phyloP scores from a whole-genome alignment of 2,113 vertebrate genomes.

The Gopherus flavomarginatus region DNA sequence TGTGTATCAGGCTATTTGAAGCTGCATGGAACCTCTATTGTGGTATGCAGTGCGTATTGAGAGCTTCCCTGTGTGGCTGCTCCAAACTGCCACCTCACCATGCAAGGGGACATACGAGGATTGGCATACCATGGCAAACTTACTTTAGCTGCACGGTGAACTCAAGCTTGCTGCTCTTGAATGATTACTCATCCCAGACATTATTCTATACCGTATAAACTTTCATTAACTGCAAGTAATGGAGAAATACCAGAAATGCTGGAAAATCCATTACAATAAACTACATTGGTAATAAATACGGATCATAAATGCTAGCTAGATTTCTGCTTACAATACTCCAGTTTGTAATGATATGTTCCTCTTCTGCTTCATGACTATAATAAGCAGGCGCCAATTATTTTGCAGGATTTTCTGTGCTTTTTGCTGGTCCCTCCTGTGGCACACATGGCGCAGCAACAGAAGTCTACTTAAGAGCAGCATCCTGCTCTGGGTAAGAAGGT shows the following conservation, averaged over 20 bases:
- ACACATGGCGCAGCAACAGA: background rate
- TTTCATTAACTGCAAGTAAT: background rate
- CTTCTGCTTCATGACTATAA: background rate
- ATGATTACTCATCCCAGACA: background rate
- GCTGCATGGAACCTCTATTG: background rate
- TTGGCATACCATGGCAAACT: background rate
- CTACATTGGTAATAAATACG: background rate
- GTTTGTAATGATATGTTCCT: background rate
- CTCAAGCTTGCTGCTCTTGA: background rate
- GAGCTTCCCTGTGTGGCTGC: no score
- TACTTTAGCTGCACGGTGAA: background rate
- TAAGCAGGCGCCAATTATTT: background rate
- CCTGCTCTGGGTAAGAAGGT: background rate
- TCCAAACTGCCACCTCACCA: background rate
- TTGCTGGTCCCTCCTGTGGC: background rate
- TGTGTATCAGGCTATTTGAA: background rate
- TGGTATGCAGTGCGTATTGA: background rate
- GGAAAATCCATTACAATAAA: background rate
- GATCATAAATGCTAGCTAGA: background rate
- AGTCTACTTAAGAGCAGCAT: background rate
- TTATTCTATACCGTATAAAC: background rate
- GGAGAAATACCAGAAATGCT: background rate
- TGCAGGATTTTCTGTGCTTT: background rate
- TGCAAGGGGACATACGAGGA: fast-evolving
- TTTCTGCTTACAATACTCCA: background rate